Percentiles rank a stretch among this genome's conserved stretches.
Conservation (phyloP, 2,113 vertebrate species). For the Columbina picui region DNA sequence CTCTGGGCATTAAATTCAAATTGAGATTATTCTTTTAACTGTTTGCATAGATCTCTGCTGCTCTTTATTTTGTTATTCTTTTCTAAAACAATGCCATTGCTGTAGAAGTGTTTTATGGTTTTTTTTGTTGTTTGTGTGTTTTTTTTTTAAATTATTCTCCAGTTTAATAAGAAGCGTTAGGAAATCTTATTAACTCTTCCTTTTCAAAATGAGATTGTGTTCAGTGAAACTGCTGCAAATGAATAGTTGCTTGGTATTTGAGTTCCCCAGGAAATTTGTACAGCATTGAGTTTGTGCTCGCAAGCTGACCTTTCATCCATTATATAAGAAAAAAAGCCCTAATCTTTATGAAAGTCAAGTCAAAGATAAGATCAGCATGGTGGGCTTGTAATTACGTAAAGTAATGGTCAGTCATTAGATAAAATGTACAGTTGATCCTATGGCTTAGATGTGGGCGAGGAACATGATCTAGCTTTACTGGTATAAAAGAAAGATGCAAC, state of each 20-base stretch:
- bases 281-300: not conserved
- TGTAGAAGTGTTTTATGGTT: not conserved
- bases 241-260: constrained; percentile 12
- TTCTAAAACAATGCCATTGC: not conserved
- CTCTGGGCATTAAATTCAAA: not conserved
- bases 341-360: constrained; percentile 52
- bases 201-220: constrained; percentile 11
- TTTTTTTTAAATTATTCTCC: not conserved
- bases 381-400: constrained; percentile 75
- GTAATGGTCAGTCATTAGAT: constrained; percentile 62
- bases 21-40: not conserved
- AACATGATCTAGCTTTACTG: constrained; percentile 26
- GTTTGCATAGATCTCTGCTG: not conserved
- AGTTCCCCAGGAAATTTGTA: constrained; percentile 41
- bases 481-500: constrained; percentile 73
- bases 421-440: constrained; percentile 77
- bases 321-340: constrained; percentile 55
- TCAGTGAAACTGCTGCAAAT: constrained; percentile 48
- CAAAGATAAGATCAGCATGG: constrained; percentile 76
- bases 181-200: not conserved
- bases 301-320: constrained; percentile 69
- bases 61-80: constrained; percentile 38
- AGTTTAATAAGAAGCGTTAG: not conserved
- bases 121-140: no score
- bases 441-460: constrained; percentile 71